Base-by-base conservation (phyloP, 1,140 invertebrate species). In the Trialeurodes vaporariorum region DNA sequence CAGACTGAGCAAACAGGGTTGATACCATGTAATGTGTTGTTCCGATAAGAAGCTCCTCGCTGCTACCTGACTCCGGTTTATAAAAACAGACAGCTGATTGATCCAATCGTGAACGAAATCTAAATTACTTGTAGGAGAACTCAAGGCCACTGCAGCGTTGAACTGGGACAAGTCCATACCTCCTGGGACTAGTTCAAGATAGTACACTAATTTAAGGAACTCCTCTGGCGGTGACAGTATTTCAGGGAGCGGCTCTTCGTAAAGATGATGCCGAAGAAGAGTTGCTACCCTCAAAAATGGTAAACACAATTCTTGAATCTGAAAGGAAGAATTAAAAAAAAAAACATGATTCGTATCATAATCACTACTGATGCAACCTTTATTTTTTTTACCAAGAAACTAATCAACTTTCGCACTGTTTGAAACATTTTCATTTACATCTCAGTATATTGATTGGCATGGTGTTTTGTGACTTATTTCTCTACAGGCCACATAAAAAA, bases 241-340 rank as follows among this genome's bases (percentile, higher is more conserved):
- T 60, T 86, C 81, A 0, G 92, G 91, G 72, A 93, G 79, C n/a
- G 86, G 82, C 74, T 89, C 85, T 60, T 87, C 85, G 78, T 94
- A 95, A 59, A 96, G 78, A 79, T 96, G 92, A 78, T 92, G 87
- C 66, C 90, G 85, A 25, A 97, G 78, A 1, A 96, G 78, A 1
- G 92, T 84, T 0, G 92, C 89, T 61, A 95, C 83, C 25, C 92
- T 83, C 63, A 98, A 75, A 76, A 91, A 97, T 2, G 91, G 92
- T 68, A 97, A 76, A 73, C 90, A 89, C 25, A 91, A 77, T 60
- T 86, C 84, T 77, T 93, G 87, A 61, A 96, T 80, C 81, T 90
- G 77, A 64, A 70, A 72, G 1, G 26, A 23, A 11, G 61, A 24
- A 27, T 25, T 60, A n/a, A 25, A 9, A 9, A 64, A 27, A 64